Conservation (phyloP, 2,888 invertebrate species). For the Bruchidius siliquastri region DNA sequence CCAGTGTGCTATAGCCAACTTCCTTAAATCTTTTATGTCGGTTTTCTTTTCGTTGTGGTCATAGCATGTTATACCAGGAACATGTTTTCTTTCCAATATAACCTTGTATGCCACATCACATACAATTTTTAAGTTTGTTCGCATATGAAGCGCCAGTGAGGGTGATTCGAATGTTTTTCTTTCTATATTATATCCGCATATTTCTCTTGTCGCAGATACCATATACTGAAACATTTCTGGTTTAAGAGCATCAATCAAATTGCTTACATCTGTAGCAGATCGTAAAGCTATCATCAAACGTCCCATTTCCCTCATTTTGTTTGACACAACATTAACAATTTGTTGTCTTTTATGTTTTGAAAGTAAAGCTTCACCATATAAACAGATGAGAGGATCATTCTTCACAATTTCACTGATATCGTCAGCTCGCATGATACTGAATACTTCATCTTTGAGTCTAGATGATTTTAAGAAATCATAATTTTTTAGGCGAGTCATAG, state of each 20-base stretch:
- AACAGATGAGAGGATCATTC: slow-evolving; percentile 22
- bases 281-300: slow-evolving; percentile 15
- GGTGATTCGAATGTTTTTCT: slow-evolving; percentile 17
- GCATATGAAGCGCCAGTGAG: slow-evolving; percentile 20
- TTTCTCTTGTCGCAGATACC: slow-evolving; percentile 14
- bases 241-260: slow-evolving; percentile 17
- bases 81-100: slow-evolving; percentile 15
- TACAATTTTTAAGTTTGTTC: slow-evolving; percentile 19
- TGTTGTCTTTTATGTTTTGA: slow-evolving; percentile 25
- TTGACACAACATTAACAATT: slow-evolving; percentile 17
- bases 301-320: slow-evolving; percentile 25
- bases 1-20: slow-evolving; percentile 6
- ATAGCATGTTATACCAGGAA: slow-evolving; percentile 12
- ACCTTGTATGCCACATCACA: slow-evolving; percentile 18
- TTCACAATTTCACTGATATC: slow-evolving; percentile 20
- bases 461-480: slow-evolving; percentile 13
- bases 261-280: slow-evolving; percentile 5
- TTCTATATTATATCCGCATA: slow-evolving; percentile 18
- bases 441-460: slow-evolving; percentile 19
- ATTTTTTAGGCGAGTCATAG: slow-evolving; percentile 11
- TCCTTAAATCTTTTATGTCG: slow-evolving; percentile 16
- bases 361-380: slow-evolving; percentile 21
- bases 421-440: slow-evolving; percentile 25
- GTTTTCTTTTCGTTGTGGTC: slow-evolving; percentile 12
- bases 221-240: slow-evolving; percentile 18